A percentile compares a stretch with the other conserved stretches of the same genome.
Conservation (phyloP, 2,888 invertebrate species). For the Eupithecia pulchellata region DNA sequence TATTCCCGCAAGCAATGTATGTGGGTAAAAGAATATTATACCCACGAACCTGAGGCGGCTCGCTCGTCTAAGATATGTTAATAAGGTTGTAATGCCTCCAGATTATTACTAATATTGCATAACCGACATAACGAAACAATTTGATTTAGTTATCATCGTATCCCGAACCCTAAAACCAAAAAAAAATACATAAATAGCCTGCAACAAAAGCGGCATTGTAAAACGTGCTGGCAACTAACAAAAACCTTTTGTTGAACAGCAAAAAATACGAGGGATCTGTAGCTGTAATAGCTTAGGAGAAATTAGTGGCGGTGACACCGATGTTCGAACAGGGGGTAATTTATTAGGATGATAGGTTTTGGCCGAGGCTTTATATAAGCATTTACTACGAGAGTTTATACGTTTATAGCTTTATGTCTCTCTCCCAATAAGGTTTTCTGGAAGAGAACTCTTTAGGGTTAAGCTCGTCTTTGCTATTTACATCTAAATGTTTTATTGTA, state of each 20-base stretch:
- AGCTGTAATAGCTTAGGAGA: constrained; percentile 21
- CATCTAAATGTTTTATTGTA: too few species aligned
- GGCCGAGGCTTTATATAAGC: background rate
- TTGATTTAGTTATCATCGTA: background rate
- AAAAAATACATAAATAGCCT: constrained; percentile 28
- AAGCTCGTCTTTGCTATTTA: too few species aligned
- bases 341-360: background rate
- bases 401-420: too few species aligned
- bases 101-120: background rate
- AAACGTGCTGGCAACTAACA: constrained; percentile 23
- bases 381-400: background rate
- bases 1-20: too few species aligned
- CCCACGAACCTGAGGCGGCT: too few species aligned
- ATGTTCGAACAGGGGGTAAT: background rate
- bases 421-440: too few species aligned
- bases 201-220: constrained; percentile 41
- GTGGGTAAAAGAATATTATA: too few species aligned
- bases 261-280: constrained; percentile 24
- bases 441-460: too few species aligned
- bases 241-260: constrained; percentile 29
- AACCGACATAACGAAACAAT: background rate
- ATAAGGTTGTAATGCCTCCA: background rate
- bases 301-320: constrained; percentile 27
- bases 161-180: background rate
- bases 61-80: too few species aligned